Conservation (phyloP, 2,113 vertebrate species). For the Orcinus orca region DNA sequence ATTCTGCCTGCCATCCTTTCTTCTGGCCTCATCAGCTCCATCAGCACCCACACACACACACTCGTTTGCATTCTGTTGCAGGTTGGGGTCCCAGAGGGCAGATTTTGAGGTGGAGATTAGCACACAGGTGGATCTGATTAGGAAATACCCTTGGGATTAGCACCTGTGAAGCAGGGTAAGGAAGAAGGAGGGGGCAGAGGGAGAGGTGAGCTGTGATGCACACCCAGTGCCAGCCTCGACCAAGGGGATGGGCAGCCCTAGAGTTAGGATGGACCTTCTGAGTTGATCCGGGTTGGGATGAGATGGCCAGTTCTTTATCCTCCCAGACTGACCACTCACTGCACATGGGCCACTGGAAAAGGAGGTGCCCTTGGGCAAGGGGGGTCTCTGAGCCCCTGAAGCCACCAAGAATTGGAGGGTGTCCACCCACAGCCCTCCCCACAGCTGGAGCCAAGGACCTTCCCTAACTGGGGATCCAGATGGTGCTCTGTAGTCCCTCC, state of each 20-base stretch:
- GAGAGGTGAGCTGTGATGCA: neutral
- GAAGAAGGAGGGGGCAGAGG: neutral
- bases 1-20: neutral
- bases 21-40: neutral
- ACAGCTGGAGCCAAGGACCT: neutral
- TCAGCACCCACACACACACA: too few relatives aligned
- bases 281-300: too few relatives aligned
- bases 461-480: too few relatives aligned
- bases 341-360: neutral
- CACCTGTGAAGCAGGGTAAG: too few relatives aligned
- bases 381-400: neutral
- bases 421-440: neutral
- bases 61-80: neutral
- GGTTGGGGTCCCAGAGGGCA: neutral
- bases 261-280: neutral
- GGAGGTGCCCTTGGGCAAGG: neutral
- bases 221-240: neutral
- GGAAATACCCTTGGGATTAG: too few relatives aligned
- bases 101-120: neutral
- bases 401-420: neutral
- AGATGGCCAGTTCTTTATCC: neutral
- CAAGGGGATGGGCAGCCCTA: too few relatives aligned
- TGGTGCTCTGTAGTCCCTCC: neutral
- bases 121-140: neutral
- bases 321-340: neutral